Evolutionary conservation across 1,140 invertebrate genomes (phyloP).

Genomic region (Caenorhabditis latens): DNA sequence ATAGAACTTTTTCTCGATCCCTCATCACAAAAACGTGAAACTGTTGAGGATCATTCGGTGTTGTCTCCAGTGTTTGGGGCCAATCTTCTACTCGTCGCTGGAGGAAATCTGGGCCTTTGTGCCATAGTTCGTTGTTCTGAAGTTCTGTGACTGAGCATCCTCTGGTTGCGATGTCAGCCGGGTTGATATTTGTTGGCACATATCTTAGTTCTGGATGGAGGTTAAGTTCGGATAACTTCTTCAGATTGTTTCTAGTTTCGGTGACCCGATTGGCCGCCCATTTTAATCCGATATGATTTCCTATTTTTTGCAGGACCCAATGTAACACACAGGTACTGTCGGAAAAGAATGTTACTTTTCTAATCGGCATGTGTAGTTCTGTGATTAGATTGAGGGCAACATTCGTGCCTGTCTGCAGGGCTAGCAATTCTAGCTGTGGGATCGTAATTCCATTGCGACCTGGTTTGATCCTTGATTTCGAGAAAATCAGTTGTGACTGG

Average conservation of each 20-base stretch:
- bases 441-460: neutral
- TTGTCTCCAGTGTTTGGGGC: neutral
- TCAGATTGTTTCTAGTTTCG: neutral
- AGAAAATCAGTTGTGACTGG: neutral
- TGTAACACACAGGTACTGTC: neutral
- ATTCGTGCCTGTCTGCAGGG: neutral
- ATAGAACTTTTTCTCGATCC: neutral
- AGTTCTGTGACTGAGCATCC: neutral
- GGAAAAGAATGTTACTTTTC: neutral
- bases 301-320: neutral
- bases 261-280: conserved; percentile 3
- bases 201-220: neutral
- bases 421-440: conserved; percentile 36
- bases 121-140: neutral
- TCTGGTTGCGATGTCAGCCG: conserved; percentile 13
- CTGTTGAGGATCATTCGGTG: neutral
- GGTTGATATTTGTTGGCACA: neutral
- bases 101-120: neutral
- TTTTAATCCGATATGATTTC: neutral
- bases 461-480: conserved; percentile 5
- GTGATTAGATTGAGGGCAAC: neutral
- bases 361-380: neutral
- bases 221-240: neutral
- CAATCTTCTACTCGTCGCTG: neutral
- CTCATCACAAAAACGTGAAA: neutral